Evolutionary conservation across 2,113 vertebrate genomes (phyloP).

Genomic region (Rhinolophus sinicus): DNA sequence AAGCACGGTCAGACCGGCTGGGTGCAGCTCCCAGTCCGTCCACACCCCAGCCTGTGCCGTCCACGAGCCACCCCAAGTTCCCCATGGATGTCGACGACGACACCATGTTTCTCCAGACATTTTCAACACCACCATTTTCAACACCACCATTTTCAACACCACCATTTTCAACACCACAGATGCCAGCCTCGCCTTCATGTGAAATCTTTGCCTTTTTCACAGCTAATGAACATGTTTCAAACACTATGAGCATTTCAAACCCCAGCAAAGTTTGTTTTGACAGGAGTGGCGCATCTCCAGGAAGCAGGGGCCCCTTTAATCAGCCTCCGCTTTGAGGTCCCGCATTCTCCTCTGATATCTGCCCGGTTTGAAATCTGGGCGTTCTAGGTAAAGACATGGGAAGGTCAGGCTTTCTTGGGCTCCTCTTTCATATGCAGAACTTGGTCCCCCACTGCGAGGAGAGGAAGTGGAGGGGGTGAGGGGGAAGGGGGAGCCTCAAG

Average conservation of each 20-base stretch:
- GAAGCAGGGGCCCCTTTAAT: constrained; percentile 71
- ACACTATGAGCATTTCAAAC: constrained; percentile 71
- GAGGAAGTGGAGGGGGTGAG: background rate
- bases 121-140: too few species aligned
- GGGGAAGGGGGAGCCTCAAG: background rate
- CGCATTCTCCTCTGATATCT: constrained; percentile 36
- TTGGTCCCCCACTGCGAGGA: constrained; percentile 15
- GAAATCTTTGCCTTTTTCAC: constrained; percentile 50
- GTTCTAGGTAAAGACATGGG: constrained; percentile 63
- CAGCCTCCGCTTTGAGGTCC: constrained; percentile 74
- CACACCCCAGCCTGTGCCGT: background rate
- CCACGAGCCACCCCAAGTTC: too few species aligned
- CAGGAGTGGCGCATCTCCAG: constrained; percentile 49
- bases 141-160: too few species aligned
- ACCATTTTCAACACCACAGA: background rate
- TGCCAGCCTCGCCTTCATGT: background rate
- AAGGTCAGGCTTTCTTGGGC: constrained; percentile 70
- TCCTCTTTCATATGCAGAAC: constrained; percentile 43
- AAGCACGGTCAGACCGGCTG: rapidly evolving
- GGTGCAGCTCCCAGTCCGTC: background rate
- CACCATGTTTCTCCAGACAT: background rate
- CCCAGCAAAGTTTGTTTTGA: constrained; percentile 78
- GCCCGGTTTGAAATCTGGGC: constrained; percentile 70
- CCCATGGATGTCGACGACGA: rapidly evolving
- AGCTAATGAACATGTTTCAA: constrained; percentile 71